Base-by-base conservation (phyloP, 2,888 invertebrate species). In the Gryllus longicercus region DNA sequence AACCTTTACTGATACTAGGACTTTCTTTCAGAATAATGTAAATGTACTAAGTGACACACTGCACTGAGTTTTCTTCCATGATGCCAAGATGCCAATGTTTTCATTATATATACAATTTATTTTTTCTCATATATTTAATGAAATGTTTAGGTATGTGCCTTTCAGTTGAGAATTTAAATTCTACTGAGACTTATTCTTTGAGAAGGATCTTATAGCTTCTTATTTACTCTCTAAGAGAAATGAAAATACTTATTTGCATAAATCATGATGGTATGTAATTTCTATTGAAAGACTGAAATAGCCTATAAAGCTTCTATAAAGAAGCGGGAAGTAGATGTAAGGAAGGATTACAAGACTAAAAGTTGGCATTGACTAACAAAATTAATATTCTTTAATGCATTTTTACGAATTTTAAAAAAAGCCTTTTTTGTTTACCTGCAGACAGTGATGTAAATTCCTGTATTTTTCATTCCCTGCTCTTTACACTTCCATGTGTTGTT, bases 321-420 rank as follows among this genome's bases (percentile, higher is more conserved):
- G 3, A 63, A n/a, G 63, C 63, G 1, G 63, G n/a, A 38, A 38
- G 38, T 38, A 38, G 38, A 38, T 8, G 63, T 63, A 63, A 63
- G 63, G 63, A 63, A 63, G 63, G n/a, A 63, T 63, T 63, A 63
- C 63, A 63, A 63, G 63, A 63, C 63, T 63, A 18, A n/a, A 63
- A 63, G n/a, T 18, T 18, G 63, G 14, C 16, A 4, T 63, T 18
- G n/a, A 63, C 63, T 63, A 63, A 18, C 63, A 63, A 18, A 3
- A 63, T 63, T 18, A 63, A 18, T 63, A 63, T 63, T 63, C n/a
- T 63, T 63, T n/a, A 38, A 38, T 38, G 38, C 8, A 38, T 38
- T 38, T 38, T 38, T 38, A 8, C 38, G 38, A 38, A 38, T 38
- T 38, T 38, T 8, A 38, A 8, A 21, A 21, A 38, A 38, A 38